Evolutionary conservation across 2,888 invertebrate species (phyloP).

Genomic region (Emmelina monodactyla): DNA sequence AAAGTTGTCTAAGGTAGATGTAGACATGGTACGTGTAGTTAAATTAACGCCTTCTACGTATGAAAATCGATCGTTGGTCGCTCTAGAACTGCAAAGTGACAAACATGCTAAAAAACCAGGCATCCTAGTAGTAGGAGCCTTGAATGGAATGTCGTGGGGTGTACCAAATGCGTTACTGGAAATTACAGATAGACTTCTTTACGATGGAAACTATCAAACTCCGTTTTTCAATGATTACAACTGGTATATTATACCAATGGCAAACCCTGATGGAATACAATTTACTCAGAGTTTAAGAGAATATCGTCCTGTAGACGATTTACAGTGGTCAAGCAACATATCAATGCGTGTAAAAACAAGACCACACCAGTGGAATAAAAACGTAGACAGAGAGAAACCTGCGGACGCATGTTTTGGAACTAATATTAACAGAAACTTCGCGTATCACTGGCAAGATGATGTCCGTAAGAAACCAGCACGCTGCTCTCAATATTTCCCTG

Average conservation of each 20-base stretch:
- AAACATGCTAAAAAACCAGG: constrained; percentile 43
- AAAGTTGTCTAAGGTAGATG: constrained; percentile 25
- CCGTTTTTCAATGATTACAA: constrained; percentile 59
- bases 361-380: constrained; percentile 46
- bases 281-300: constrained; percentile 32
- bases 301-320: constrained; percentile 22
- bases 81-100: constrained; percentile 48
- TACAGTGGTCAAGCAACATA: constrained; percentile 34
- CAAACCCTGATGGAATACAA: constrained; percentile 46
- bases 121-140: constrained; percentile 44
- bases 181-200: constrained; percentile 39
- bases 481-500: constrained; percentile 49
- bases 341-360: constrained; percentile 26
- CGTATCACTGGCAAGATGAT: constrained; percentile 61
- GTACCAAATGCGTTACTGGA: constrained; percentile 46
- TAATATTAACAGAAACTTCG: constrained; percentile 53
- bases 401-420: constrained; percentile 39
- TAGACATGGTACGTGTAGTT: constrained; percentile 30
- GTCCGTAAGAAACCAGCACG: constrained; percentile 37
- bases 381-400: constrained; percentile 28
- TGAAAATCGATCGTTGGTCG: constrained; percentile 36
- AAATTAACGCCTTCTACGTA: constrained; percentile 28
- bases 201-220: constrained; percentile 46
- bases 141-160: constrained; percentile 54
- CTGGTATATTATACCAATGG: constrained; percentile 52